These are phyloP conservation scores for Lingula anatina DNA, from an alignment of 2,888 invertebrate species.

Conservation along the genomic window DNA sequence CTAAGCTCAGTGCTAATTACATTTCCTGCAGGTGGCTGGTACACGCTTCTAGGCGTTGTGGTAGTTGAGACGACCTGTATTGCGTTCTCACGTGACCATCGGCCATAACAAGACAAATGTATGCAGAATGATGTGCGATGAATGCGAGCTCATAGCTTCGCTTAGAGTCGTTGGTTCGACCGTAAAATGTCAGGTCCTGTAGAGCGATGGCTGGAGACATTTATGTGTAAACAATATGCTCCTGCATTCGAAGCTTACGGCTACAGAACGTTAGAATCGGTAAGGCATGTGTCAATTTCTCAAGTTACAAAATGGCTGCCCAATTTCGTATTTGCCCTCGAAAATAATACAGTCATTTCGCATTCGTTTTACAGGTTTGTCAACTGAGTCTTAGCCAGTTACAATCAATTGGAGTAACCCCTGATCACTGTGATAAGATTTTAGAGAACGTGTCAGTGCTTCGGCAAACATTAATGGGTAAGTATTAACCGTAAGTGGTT, in stretches of 20 bases:
- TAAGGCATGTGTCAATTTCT: constrained; percentile 20
- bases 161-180: background rate
- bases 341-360: too few relatives aligned
- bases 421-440: constrained; percentile 37
- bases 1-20: too few relatives aligned
- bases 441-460: constrained; percentile 38
- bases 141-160: too few relatives aligned
- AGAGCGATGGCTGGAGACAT: constrained; percentile 43
- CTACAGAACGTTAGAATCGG: constrained; percentile 42
- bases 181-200: constrained; percentile 35
- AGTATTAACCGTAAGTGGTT: too few relatives aligned
- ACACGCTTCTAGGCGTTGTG: too few relatives aligned
- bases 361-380: too few relatives aligned
- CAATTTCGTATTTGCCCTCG: constrained; percentile 6
- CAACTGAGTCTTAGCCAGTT: too few relatives aligned
- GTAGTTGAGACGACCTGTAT: too few relatives aligned
- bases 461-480: constrained; percentile 35
- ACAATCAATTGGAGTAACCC: too few relatives aligned
- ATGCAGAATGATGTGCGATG: constrained; percentile 24
- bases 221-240: constrained; percentile 44
- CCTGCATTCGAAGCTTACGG: constrained; percentile 38
- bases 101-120: constrained; percentile 44
- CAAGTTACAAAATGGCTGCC: constrained; percentile 19
- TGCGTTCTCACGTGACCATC: constrained; percentile 46
- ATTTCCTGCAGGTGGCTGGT: too few relatives aligned